Percentiles rank a stretch among this genome's conserved stretches.
phyloP scores from a whole-genome alignment of 2,888 invertebrate genomes.

The Torymus texanus region DNA sequence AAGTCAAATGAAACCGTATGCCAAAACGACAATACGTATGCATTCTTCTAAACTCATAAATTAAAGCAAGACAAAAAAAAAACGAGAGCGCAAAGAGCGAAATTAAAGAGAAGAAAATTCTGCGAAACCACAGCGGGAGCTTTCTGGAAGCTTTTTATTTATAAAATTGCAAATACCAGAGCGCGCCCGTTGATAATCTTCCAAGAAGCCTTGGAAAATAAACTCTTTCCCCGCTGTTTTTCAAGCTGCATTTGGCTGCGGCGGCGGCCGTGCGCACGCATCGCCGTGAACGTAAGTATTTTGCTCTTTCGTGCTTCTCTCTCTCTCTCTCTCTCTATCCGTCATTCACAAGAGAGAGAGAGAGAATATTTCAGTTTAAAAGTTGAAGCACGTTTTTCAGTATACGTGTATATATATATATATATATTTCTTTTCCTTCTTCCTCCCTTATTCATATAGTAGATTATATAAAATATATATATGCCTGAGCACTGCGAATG shows the following conservation, averaged over 20 bases:
- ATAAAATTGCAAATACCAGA: slow-evolving; percentile 12
- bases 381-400: slow-evolving; percentile 15
- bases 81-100: neutral
- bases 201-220: slow-evolving; percentile 45
- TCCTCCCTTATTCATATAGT: no score
- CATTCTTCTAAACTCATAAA: neutral
- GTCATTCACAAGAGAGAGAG: neutral
- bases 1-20: no score
- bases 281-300: slow-evolving; percentile 45
- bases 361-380: neutral
- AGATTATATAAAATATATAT: no score
- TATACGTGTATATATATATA: slow-evolving; percentile 26
- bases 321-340: neutral
- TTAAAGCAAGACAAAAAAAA: neutral
- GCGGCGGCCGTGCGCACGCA: slow-evolving; percentile 39
- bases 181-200: slow-evolving; percentile 27
- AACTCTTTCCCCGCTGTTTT: slow-evolving; percentile 59
- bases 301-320: neutral
- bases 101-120: neutral
- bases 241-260: slow-evolving; percentile 70
- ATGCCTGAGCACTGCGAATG: neutral
- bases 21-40: no score
- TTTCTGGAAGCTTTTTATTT: slow-evolving; percentile 37
- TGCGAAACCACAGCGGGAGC: no score
- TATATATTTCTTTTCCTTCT: neutral